Conservation (phyloP, 2,113 vertebrate species). For the Astur gentilis region DNA sequence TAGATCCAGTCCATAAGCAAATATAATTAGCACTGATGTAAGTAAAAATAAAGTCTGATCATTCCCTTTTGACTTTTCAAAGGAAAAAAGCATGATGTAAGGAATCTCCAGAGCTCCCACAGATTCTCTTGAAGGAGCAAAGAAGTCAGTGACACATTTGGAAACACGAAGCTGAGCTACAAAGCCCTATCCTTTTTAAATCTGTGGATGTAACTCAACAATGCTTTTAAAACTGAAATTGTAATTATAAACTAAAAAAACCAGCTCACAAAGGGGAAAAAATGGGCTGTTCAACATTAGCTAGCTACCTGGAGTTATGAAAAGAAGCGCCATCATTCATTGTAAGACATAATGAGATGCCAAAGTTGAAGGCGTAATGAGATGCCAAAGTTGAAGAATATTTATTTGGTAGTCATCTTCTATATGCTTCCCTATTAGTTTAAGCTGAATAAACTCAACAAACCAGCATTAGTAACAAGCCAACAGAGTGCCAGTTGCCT, state of each 20-base stretch:
- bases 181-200: neutral
- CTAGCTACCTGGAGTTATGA: neutral
- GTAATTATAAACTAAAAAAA: neutral
- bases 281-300: neutral
- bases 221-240: neutral
- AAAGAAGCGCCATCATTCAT: neutral
- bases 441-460: constrained; percentile 18
- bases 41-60: neutral
- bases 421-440: neutral
- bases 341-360: neutral
- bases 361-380: neutral
- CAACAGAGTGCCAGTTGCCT: neutral
- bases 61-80: neutral
- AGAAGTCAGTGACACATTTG: neutral
- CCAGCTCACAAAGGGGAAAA: neutral
- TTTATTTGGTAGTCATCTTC: constrained; percentile 33
- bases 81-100: neutral
- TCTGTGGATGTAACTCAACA: neutral
- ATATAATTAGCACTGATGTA: neutral
- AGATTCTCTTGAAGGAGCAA: neutral
- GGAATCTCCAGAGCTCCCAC: neutral
- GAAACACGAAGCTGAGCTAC: neutral
- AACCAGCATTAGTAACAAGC: neutral
- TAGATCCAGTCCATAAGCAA: neutral
- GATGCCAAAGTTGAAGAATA: neutral